Percentiles rank a stretch among this genome's conserved stretches.
phyloP scores from a whole-genome alignment of 2,888 invertebrate genomes.

The Zygogramma bicolorata region DNA sequence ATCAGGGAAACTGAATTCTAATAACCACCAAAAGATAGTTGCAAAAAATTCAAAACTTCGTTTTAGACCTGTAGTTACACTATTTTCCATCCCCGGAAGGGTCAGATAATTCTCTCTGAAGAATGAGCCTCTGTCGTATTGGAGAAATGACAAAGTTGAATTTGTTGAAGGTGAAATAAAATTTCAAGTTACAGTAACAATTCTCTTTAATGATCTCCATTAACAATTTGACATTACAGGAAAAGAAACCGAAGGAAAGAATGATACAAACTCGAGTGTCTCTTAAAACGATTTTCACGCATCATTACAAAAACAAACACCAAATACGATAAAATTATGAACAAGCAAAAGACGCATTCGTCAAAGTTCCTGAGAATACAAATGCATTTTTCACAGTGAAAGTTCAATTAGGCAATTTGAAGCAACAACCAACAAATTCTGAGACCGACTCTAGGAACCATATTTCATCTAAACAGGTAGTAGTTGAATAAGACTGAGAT shows the following conservation, averaged over 20 bases:
- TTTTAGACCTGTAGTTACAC: too few species aligned
- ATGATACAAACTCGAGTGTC: neutral
- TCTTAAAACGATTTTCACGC: neutral
- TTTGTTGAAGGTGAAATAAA: neutral
- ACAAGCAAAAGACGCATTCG: neutral
- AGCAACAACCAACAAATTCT: neutral
- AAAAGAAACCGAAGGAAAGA: neutral
- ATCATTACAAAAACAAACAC: neutral
- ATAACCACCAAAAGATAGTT: too few species aligned
- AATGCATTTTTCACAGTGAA: neutral
- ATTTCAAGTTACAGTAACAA: slow-evolving; percentile 5
- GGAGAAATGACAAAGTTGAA: neutral
- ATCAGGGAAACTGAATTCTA: too few species aligned
- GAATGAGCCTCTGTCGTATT: too few species aligned
- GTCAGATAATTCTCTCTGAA: too few species aligned
- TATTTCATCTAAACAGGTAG: neutral
- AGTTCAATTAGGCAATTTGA: neutral
- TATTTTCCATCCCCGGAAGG: too few species aligned
- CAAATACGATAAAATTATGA: neutral
- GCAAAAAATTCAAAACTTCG: too few species aligned
- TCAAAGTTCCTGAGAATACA: neutral
- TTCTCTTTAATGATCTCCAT: slow-evolving; percentile 9
- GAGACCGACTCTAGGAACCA: neutral
- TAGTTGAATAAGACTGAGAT: neutral
- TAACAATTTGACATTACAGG: slow-evolving; percentile 11